phyloP scores from a whole-genome alignment of 2,888 invertebrate genomes.

The Diloba caeruleocephala region DNA sequence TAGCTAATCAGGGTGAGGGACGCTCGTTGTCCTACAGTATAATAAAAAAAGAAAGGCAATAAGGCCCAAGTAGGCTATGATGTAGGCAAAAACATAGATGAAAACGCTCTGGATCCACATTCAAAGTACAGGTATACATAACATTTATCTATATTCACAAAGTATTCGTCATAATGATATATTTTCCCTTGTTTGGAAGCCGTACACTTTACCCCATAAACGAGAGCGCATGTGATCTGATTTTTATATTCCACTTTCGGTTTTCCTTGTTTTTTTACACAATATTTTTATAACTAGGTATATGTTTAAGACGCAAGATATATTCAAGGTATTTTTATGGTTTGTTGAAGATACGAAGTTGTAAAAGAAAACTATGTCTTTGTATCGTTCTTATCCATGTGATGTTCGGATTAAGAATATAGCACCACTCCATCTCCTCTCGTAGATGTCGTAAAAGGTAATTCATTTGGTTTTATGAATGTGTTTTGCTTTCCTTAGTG shows the following conservation, averaged over 20 bases:
- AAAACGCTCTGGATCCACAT: neutral
- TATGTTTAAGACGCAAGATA: neutral
- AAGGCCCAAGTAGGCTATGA: no score
- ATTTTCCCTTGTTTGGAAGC: conserved; percentile 18
- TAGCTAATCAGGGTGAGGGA: no score
- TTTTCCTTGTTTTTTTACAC: conserved; percentile 40
- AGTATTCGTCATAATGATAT: conserved; percentile 26
- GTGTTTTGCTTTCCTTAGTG: no score
- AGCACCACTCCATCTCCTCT: no score
- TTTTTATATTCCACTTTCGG: conserved; percentile 25
- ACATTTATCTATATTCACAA: conserved; percentile 33
- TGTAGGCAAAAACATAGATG: neutral
- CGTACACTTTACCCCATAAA: conserved; percentile 32
- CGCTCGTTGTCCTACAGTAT: no score
- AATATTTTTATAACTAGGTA: conserved; percentile 40
- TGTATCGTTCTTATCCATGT: no score
- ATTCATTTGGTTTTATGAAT: no score
- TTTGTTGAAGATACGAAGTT: no score
- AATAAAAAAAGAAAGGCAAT: no score
- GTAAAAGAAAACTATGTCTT: no score
- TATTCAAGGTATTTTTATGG: conserved; percentile 27
- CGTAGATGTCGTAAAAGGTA: no score
- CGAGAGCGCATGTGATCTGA: conserved; percentile 34
- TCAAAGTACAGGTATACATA: conserved; percentile 34
- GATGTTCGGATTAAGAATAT: no score